Evolutionary conservation across 2,888 invertebrate genomes (phyloP), one percentile per base, ranked within the genome.

Genomic region (Orchesella flavescens): DNA sequence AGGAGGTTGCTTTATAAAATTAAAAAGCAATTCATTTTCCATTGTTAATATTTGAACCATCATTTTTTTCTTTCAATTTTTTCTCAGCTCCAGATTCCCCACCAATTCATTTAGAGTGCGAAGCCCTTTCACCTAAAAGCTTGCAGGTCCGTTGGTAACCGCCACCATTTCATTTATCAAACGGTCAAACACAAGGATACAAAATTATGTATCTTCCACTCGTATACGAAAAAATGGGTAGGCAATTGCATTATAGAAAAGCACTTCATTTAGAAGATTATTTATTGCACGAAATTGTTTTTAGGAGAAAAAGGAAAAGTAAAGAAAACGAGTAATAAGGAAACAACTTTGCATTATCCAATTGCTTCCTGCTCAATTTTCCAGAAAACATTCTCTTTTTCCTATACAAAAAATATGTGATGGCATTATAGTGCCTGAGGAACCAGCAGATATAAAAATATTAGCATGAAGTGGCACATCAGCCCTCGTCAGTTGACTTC

Each of bases 371-470:
- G n/a, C n/a, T n/a, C n/a, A n/a, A n/a, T n/a, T n/a, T 49, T 21
- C n/a, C 21, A 15, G 7, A 34, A 34, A 34, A 34, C 2, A 4
- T 4, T 4, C n/a, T n/a, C n/a, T n/a, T 49, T 23, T n/a, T n/a
- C n/a, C n/a, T n/a, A n/a, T n/a, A n/a, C n/a, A n/a, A n/a, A n/a
- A n/a, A n/a, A n/a, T n/a, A n/a, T n/a, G n/a, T n/a, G n/a, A n/a
- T n/a, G n/a, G n/a, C n/a, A n/a, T n/a, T n/a, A n/a, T n/a, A n/a
- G 91, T 90, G 65, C 91, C 91, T 1, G 90, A 89, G 10, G 87
- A 89, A 46, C 91, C 91, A 2, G 89, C 89, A 12, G 90, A 89
- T 80, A 89, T 91, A 61, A 91, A 90, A 87, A 90, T 90, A 3
- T 85, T 90, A 61, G 88, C 90, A 13, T 89, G 89, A 44, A 89